Percentiles rank a stretch among this genome's conserved stretches.
phyloP scores from a whole-genome alignment of 2,113 vertebrate genomes.

The Saccopteryx leptura region DNA sequence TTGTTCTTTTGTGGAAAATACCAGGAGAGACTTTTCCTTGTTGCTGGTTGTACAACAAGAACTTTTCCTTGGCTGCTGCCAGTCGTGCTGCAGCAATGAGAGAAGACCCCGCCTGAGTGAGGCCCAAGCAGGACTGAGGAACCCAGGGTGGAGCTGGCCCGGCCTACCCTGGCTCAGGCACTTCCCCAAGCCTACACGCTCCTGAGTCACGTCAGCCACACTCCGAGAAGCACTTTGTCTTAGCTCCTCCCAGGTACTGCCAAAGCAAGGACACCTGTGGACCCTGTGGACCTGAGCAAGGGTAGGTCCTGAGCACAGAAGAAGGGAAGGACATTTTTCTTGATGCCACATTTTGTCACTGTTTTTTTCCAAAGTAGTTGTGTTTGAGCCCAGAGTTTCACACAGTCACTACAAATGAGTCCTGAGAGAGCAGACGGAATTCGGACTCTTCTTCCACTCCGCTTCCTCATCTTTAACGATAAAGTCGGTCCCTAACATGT shows the following conservation, averaged over 20 bases:
- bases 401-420: background rate
- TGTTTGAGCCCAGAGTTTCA: background rate
- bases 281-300: background rate
- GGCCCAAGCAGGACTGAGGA: background rate
- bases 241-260: background rate
- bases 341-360: background rate
- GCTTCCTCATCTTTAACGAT: background rate
- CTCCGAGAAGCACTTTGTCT: background rate
- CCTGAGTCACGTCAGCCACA: background rate
- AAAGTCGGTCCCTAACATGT: background rate
- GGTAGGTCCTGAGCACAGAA: background rate
- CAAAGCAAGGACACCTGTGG: background rate
- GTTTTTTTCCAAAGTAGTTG: background rate
- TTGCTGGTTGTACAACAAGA: background rate
- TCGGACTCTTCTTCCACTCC: background rate
- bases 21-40: background rate
- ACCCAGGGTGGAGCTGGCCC: rapidly evolving
- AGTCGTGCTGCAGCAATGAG: background rate
- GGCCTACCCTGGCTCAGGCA: background rate
- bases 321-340: background rate
- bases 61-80: background rate
- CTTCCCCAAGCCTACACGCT: background rate
- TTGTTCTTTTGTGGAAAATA: background rate
- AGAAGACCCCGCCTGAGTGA: background rate
- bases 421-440: background rate